Evolutionary conservation across 2,888 invertebrate genomes (phyloP).

Genomic region (Drosophila hamatofila): DNA sequence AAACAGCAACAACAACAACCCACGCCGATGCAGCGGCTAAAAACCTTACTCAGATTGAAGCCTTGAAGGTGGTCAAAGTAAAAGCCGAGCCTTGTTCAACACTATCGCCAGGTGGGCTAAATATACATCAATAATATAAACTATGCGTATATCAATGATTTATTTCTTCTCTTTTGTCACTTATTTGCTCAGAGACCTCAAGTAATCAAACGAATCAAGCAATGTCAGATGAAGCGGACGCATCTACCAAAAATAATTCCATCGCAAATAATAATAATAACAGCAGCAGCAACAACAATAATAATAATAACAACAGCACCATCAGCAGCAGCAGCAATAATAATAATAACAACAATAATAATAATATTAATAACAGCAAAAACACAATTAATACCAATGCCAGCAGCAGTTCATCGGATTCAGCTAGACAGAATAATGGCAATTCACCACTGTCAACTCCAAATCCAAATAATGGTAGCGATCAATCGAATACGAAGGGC

Average conservation of each 20-base stretch:
- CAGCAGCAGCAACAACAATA: conserved; percentile 9
- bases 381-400: conserved; percentile 15
- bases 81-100: conserved; percentile 55
- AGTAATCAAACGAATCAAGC: conserved; percentile 44
- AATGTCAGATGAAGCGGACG: conserved; percentile 60
- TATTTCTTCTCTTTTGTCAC: not conserved
- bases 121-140: not conserved
- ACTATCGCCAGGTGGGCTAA: conserved; percentile 53
- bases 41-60: conserved; percentile 20
- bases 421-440: conserved; percentile 44
- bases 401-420: not conserved
- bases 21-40: conserved; percentile 35
- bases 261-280: conserved; percentile 18
- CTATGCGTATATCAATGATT: not conserved
- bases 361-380: conserved; percentile 22
- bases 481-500: conserved; percentile 57
- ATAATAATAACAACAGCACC: conserved; percentile 19
- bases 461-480: conserved; percentile 38
- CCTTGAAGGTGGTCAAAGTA: conserved; percentile 24
- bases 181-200: conserved; percentile 37
- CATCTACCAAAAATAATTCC: conserved; percentile 34
- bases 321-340: conserved; percentile 10
- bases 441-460: conserved; percentile 44
- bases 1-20: conserved; percentile 16
- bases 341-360: conserved; percentile 22